Conservation (phyloP, 2,797 vertebrate species). For the Macrochelys suwanniensis region DNA sequence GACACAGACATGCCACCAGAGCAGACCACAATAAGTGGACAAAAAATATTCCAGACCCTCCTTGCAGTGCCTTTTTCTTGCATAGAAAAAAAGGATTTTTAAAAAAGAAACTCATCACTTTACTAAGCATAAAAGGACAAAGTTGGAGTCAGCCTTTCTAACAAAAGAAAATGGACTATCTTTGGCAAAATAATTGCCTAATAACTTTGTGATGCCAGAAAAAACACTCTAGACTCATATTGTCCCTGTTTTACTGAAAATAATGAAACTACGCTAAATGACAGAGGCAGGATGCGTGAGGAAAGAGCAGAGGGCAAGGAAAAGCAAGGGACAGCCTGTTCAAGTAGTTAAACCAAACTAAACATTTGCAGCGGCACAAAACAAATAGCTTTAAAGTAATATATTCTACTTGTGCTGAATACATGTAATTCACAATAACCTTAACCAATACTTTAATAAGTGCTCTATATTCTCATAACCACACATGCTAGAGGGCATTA, state of each 20-base stretch:
- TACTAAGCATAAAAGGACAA: neutral
- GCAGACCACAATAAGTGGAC: neutral
- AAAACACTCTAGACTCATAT: neutral
- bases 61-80: neutral
- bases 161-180: neutral
- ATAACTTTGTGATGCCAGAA: neutral
- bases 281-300: neutral
- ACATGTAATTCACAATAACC: neutral
- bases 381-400: neutral
- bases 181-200: neutral
- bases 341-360: constrained; percentile 10
- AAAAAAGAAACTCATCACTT: neutral
- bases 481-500: neutral
- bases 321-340: neutral
- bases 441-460: neutral
- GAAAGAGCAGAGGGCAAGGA: neutral
- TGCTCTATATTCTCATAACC: neutral
- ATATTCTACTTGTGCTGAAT: constrained; percentile 1
- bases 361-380: neutral
- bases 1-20: neutral
- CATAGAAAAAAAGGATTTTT: neutral
- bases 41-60: neutral
- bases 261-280: neutral
- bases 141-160: neutral
- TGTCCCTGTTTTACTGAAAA: neutral